These are phyloP conservation scores for Carettochelys insculpta DNA, from an alignment of 2,113 vertebrate species.

Conservation along the genomic window DNA sequence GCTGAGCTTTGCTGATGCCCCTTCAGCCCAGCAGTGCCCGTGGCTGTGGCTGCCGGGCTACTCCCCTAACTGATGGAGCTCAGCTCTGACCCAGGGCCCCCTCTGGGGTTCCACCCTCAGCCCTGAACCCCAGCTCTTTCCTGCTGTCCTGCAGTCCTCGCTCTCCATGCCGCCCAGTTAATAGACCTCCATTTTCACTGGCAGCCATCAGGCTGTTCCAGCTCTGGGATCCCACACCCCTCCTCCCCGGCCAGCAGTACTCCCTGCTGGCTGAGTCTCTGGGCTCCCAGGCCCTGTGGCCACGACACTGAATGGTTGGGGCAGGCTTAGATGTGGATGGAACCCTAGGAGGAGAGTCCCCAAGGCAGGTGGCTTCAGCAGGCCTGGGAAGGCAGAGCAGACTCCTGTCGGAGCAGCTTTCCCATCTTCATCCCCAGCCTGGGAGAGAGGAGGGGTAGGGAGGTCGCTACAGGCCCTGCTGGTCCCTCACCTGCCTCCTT, in stretches of 20 bases:
- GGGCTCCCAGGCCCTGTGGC: background rate
- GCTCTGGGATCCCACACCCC: background rate
- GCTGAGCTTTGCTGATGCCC: background rate
- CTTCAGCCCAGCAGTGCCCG: background rate
- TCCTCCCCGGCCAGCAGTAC: background rate
- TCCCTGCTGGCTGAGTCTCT: background rate
- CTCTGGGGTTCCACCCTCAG: background rate
- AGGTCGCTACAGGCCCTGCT: background rate
- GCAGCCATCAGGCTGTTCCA: background rate
- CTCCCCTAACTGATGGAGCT: background rate
- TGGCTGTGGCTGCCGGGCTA: background rate
- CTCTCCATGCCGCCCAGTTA: background rate
- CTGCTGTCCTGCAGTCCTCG: background rate
- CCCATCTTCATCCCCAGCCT: background rate
- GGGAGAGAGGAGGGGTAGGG: background rate
- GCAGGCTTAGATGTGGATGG: background rate
- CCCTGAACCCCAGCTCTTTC: background rate
- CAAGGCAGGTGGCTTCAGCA: background rate
- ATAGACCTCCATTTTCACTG: background rate
- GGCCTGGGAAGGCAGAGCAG: background rate
- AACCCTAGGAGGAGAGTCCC: background rate
- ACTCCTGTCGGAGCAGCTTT: background rate
- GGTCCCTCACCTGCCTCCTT: background rate
- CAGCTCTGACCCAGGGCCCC: background rate
- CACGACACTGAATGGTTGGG: background rate